Percentiles rank a stretch among this genome's conserved stretches.
Evolutionary conservation across 2,888 invertebrate species (phyloP).

Genomic region (Exephanes ischioxanthus): DNA sequence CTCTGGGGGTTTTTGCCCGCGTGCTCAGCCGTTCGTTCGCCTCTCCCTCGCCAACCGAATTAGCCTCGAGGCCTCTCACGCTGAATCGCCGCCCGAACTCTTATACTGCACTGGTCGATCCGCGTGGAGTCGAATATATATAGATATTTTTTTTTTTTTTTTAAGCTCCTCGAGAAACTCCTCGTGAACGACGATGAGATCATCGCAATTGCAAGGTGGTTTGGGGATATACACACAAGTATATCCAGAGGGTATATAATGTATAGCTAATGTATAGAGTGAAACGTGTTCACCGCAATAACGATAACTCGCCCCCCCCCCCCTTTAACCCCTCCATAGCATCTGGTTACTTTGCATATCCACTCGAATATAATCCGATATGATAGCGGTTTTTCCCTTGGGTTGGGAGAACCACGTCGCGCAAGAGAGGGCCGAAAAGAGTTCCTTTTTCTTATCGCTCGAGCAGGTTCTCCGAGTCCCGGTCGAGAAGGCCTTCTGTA

Average conservation of each 20-base stretch:
- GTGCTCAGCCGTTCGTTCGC: conserved; percentile 67
- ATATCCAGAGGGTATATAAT: conserved; percentile 18
- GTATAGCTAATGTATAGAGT: conserved; percentile 42
- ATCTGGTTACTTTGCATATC: conserved; percentile 64
- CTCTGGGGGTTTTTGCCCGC: conserved; percentile 64
- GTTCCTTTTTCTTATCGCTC: conserved; percentile 53
- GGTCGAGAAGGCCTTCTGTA: conserved; percentile 20
- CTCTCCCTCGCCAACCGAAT: conserved; percentile 61
- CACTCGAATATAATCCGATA: conserved; percentile 65
- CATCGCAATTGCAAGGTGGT: conserved; percentile 14
- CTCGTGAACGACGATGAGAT: conserved; percentile 12
- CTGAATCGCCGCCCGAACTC: conserved; percentile 14
- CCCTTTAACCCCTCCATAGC: conserved; percentile 14
- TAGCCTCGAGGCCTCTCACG: conserved; percentile 40
- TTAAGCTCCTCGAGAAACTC: neutral
- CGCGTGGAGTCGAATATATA: conserved; percentile 5
- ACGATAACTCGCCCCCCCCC: conserved; percentile 45
- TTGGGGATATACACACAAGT: neutral
- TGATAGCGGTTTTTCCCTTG: conserved; percentile 56
- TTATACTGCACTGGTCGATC: conserved; percentile 13
- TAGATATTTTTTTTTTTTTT: neutral
- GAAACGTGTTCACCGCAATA: conserved; percentile 49
- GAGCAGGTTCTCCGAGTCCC: conserved; percentile 47
- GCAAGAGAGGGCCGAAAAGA: conserved; percentile 22
- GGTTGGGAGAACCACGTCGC: conserved; percentile 13